Evolutionary conservation across 2,888 invertebrate species (phyloP), one percentile per base, ranked within the genome.

Genomic region (Lepidonotus clava): DNA sequence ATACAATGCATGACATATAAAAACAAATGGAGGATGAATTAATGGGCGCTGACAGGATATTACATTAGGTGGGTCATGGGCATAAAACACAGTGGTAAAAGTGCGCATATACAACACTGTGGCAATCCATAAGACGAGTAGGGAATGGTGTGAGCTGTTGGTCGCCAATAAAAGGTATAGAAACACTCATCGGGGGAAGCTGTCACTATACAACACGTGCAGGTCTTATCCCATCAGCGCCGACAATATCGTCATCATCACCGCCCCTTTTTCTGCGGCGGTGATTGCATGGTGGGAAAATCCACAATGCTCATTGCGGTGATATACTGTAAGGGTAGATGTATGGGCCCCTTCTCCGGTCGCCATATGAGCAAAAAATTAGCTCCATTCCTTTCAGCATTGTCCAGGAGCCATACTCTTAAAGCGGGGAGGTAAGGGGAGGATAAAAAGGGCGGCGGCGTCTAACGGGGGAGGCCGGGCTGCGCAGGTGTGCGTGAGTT

Each of bases 401-500:
- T 71, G 71, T 71, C 8, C 36, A 14, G 71, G 36, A 36, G 71
- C 71, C 21, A 1, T 32, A 66, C 11, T 24, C 66, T 66, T 66
- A 66, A 66, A 66, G 32, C 28, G 66, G 11, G 28, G 66, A 18
- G n/a, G n/a, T n/a, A n/a, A n/a, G n/a, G n/a, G n/a, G n/a, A n/a
- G 8, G 46, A 11, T 8, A 18, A 18, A 46, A 46, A 46, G 18
- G 46, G 46, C 46, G 8, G 46, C 46, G 8, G 18, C 8, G 46
- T 46, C n/a, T n/a, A n/a, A n/a, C n/a, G n/a, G 46, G 8, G 46
- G 46, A 4, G 4, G 2, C 18, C 21, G 36, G 18, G 71, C 36
- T 71, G 71, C 71, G 41, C 80, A 80, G 80, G 80, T 80, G 80
- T 80, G 80, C 80, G 80, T 80, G 80, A 18, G 80, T 80, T 80